Evolutionary conservation across 2,797 vertebrate species (phyloP), one percentile per base, ranked within the genome.

Genomic region (Cygnus olor): DNA sequence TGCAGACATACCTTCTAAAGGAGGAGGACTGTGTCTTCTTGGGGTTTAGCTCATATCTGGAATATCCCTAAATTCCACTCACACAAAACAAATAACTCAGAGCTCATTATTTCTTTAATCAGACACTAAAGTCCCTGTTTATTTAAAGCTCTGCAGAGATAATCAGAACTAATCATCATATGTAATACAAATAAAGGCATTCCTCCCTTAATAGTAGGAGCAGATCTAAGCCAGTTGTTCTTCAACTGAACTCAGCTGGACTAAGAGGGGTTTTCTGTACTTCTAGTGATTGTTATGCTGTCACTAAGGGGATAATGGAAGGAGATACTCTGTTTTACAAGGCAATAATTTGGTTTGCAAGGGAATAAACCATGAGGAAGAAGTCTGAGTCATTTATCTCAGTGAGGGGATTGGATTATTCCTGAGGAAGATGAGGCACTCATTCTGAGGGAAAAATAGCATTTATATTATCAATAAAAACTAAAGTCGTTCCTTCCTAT

Each of bases 291-390:
- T 84, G 40, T 89, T 90, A 76, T 86, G 93, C 80, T 96, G 34
- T 91, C 61, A 77, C 78, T 95, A 88, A 96, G 95, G 20, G 90
- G 76, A 93, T 95, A 96, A 85, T 58, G 78, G 90, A 88, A 96
- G 11, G 65, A 96, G 92, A 95, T 96, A 51, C 83, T 96, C 94
- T 92, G 72, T 96, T 97, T 98, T 97, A 96, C 85, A 97, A 93
- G 94, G 93, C 86, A 96, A 91, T 95, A 93, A 96, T 96, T 91
- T 83, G 80, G 93, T 97, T 96, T 96, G 69, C 79, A 93, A 93
- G 71, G 87, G 91, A 97, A 95, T 94, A 97, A 96, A 94, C 77
- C 49, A 66, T 47, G 61, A 97, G 85, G 80, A 92, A 47, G 28
- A 89, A 32, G 15, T 54, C 32, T 58, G 74, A 93, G 57, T 93